Evolutionary conservation across 92 coral and sea anemone genomes (phyloP), one percentile per base, ranked within the genome.

Genomic region (Palythoa grandis): DNA sequence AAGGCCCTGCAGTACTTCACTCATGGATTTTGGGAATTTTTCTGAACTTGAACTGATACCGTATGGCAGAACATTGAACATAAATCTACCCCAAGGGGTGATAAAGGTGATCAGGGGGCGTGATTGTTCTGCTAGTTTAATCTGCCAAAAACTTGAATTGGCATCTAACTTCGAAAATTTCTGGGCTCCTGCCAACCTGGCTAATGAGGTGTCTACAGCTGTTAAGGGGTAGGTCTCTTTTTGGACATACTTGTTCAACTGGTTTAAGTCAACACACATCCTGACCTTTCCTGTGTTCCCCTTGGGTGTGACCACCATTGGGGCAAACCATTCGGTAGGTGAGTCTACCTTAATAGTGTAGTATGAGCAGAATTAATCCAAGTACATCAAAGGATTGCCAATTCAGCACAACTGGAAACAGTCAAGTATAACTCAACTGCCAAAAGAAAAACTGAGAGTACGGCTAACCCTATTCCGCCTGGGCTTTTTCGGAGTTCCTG

Each of bases 241-340:
- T 40, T 82, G 70, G 56, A 57, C 53, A 70, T 29, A 82, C 25
- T 65, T 57, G 65, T 63, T 82, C 22, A 82, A 61, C 52, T 82
- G 74, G 22, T 75, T 82, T 23, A 82, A 40, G 56, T 63, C 86
- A 61, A 57, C 58, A 65, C 69, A 50, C 40, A 78, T 70, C 61
- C 75, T 70, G n/a, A 70, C 75, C 4, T 70, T 70, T 56, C 61
- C 61, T 11, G 61, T 56, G 61, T 56, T 56, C 61, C 15, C 61
- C 61, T 56, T 56, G 15, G 15, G 61, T 56, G 61, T 56, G 61
- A 56, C 15, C 61, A 70, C 74, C 74, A 70, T 70, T 24, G 47
- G 74, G 25, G 74, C 3, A 14, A 24, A 17, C 47, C 74, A 70
- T 22, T 70, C 74, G 24, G 74, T 70, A 70, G 47, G 74, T 22